Evolutionary conservation across 2,888 invertebrate genomes (phyloP).

Genomic region (Agriotes lineatus): DNA sequence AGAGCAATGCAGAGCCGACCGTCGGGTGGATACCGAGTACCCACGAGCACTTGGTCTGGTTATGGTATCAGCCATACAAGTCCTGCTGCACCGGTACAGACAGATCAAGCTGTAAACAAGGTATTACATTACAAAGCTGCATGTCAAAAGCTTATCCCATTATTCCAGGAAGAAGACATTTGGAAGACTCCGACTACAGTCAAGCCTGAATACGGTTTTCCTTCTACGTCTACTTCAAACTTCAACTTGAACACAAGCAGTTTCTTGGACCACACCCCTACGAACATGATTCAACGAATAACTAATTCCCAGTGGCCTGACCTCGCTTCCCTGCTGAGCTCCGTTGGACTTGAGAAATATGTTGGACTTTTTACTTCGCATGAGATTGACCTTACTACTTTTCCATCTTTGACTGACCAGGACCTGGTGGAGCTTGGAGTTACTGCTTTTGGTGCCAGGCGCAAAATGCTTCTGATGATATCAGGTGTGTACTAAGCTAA

Average conservation of each 20-base stretch:
- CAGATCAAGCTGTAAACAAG: no score
- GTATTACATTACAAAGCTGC: neutral
- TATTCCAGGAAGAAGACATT: conserved; percentile 60
- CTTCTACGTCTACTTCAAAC: conserved; percentile 58
- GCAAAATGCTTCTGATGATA: conserved; percentile 91
- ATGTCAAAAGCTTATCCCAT: neutral
- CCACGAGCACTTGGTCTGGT: conserved; percentile 87
- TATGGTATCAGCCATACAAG: conserved; percentile 92
- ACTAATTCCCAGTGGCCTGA: conserved; percentile 67
- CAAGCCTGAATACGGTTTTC: conserved; percentile 39
- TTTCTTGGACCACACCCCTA: conserved; percentile 69
- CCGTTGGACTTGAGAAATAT: conserved; percentile 81
- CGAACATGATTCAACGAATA: conserved; percentile 66
- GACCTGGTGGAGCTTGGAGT: conserved; percentile 92
- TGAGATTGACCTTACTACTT: conserved; percentile 91
- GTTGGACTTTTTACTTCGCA: conserved; percentile 82
- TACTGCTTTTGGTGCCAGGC: conserved; percentile 90
- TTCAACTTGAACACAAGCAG: conserved; percentile 63
- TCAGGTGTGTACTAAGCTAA: conserved; percentile 74
- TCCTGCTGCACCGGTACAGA: conserved; percentile 71
- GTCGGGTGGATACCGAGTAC: conserved; percentile 75
- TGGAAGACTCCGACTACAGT: conserved; percentile 58
- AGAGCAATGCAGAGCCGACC: conserved; percentile 76
- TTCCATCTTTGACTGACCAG: conserved; percentile 89
- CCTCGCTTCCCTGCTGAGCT: conserved; percentile 71